Conservation (phyloP, 2,113 vertebrate species). For the Sarotherodon lohbergeri region DNA sequence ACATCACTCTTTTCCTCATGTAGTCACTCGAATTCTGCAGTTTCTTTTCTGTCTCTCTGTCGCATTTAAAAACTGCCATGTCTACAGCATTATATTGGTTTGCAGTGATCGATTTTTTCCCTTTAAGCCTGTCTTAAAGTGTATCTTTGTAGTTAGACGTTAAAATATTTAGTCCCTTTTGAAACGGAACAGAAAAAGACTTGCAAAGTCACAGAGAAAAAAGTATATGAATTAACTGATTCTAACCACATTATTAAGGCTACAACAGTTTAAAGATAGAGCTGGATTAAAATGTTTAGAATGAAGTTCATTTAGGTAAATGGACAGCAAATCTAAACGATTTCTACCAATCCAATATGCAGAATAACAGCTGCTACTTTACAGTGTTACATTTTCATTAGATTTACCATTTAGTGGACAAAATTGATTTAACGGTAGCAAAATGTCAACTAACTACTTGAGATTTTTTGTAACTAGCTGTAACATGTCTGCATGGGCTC, state of each 20-base stretch:
- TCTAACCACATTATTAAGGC: neutral
- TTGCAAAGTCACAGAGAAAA: neutral
- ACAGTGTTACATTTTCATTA: slow-evolving; percentile 1
- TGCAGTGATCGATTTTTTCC: neutral
- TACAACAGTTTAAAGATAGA: neutral
- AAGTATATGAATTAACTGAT: neutral
- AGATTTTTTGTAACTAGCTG: neutral
- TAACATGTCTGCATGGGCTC: slow-evolving; percentile 10
- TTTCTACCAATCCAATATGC: neutral
- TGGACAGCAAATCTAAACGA: neutral
- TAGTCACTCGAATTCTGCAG: neutral
- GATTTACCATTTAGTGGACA: slow-evolving; percentile 43
- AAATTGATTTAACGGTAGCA: slow-evolving; percentile 24
- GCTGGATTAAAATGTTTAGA: neutral
- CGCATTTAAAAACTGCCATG: neutral
- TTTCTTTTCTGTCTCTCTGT: neutral
- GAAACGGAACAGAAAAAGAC: neutral
- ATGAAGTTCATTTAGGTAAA: neutral
- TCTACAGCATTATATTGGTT: neutral
- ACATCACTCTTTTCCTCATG: neutral
- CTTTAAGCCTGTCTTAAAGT: neutral
- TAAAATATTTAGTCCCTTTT: neutral
- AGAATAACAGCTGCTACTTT: neutral
- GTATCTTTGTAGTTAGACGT: neutral
- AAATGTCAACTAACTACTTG: neutral